Conservation (phyloP, 2,888 invertebrate species). For the Pristionchus exspectatus region DNA sequence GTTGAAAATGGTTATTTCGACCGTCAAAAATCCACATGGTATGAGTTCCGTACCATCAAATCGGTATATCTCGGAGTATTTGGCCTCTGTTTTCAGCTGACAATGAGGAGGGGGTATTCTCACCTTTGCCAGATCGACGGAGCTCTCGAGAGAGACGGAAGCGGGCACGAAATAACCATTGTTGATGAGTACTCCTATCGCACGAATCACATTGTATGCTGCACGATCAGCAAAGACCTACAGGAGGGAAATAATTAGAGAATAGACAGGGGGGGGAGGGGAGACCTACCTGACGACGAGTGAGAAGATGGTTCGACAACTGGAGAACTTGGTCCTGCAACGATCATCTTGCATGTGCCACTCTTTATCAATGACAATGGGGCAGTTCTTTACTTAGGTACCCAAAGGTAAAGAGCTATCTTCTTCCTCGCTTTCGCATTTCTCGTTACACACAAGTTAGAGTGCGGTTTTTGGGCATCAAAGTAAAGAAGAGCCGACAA, state of each 20-base stretch:
- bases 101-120: neutral
- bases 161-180: constrained; percentile 87
- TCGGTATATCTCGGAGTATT: no score
- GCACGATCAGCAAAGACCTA: constrained; percentile 92
- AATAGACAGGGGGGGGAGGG: neutral
- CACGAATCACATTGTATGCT: constrained; percentile 88
- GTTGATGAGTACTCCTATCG: constrained; percentile 85
- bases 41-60: no score
- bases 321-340: constrained; percentile 88
- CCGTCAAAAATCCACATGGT: no score
- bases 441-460: no score
- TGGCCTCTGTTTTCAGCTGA: no score
- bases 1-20: no score
- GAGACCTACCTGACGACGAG: constrained; percentile 52
- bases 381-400: no score
- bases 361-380: neutral
- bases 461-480: no score
- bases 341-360: neutral
- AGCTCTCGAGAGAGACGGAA: constrained; percentile 22
- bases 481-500: no score
- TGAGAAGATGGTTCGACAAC: constrained; percentile 90
- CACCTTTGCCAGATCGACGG: constrained; percentile 51
- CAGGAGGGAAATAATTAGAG: neutral
- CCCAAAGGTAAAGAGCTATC: no score
- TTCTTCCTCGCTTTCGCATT: neutral